Base-by-base conservation (phyloP, 2,113 vertebrate genomes). In the Sapajus apella region DNA sequence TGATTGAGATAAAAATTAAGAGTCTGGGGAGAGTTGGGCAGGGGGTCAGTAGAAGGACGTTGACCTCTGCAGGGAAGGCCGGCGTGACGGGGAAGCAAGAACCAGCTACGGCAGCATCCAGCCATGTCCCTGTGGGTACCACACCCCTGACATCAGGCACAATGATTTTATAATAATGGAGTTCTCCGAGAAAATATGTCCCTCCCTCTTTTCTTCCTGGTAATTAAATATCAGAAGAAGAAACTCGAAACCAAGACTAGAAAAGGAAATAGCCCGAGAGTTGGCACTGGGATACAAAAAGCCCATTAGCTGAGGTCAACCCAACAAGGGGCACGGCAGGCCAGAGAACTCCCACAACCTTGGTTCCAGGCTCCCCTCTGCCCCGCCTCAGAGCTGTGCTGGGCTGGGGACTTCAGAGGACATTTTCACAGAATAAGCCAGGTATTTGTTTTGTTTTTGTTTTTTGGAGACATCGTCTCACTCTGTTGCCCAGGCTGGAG, bases 191-290 rank as follows among this genome's bases (percentile, higher is more conserved):
- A 43, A 95, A 70, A 64, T 3, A 14, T 12, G 50, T 72, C 58
- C 58, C 55, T 85, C 40, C 47, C 14, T 10, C 20, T 70, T 68
- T 80, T 87, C 18, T 95, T 97, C 64, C 64, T 64, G 43, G 55
- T 77, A 86, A 56, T 43, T 56, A 72, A 70, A n/a, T 80, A 64
- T 84, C 77, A 32, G 16, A 94, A 87, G 68, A 82, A 87, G 84
- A 72, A 92, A 92, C 6, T 20, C 13, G 25, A 92, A 84, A 56
- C 8, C 9, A 92, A 94, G 64, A 73, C 21, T 84, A 72, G 73
- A 56, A 90, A 90, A 76, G 32, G 80, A 94, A 77, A 76, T 13
- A 66, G 32, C 3, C 18, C 21, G 55, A 83, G 32, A 61, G 25
- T 16, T 97, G 47, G 75, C 68, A 37, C 58, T 35, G 20, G 40